A percentile compares a stretch with the other conserved stretches of the same genome.
phyloP scores from a whole-genome alignment of 2,888 invertebrate species.

The Lasioglossum pauxillum region DNA sequence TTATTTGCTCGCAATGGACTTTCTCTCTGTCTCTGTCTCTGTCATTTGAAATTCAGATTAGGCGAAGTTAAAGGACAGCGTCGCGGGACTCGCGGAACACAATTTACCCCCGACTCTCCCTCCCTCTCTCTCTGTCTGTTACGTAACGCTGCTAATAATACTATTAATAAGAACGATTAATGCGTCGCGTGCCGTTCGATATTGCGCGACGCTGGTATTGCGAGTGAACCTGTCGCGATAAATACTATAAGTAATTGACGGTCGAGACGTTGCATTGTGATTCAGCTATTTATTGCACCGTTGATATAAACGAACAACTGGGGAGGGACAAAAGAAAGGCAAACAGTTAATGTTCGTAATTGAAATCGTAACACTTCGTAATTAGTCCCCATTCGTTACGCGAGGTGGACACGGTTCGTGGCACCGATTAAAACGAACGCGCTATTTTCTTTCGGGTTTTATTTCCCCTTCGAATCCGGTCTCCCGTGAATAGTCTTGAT shows the following conservation, averaged over 20 bases:
- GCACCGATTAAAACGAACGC: background rate
- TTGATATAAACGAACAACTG: background rate
- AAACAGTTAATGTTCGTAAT: background rate
- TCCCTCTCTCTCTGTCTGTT: constrained; percentile 3
- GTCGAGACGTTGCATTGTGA: background rate
- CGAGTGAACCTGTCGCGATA: background rate
- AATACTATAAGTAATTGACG: background rate
- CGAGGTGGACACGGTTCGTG: background rate
- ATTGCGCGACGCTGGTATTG: background rate
- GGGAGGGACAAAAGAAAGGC: background rate
- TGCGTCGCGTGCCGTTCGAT: constrained; percentile 5
- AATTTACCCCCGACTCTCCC: constrained; percentile 17
- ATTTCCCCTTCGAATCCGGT: background rate
- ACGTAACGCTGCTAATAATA: constrained; percentile 25
- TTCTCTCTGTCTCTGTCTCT: background rate
- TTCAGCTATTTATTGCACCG: background rate
- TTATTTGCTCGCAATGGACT: constrained; percentile 18
- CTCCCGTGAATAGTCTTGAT: background rate
- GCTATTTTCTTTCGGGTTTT: background rate
- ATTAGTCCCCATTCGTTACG: background rate
- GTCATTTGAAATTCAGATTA: constrained; percentile 43
- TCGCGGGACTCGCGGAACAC: background rate
- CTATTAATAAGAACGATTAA: constrained; percentile 15
- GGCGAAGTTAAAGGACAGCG: constrained; percentile 38
- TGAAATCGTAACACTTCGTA: background rate